phyloP scores from a whole-genome alignment of 2,113 vertebrate species.

The Phalacrocorax pelagicus region DNA sequence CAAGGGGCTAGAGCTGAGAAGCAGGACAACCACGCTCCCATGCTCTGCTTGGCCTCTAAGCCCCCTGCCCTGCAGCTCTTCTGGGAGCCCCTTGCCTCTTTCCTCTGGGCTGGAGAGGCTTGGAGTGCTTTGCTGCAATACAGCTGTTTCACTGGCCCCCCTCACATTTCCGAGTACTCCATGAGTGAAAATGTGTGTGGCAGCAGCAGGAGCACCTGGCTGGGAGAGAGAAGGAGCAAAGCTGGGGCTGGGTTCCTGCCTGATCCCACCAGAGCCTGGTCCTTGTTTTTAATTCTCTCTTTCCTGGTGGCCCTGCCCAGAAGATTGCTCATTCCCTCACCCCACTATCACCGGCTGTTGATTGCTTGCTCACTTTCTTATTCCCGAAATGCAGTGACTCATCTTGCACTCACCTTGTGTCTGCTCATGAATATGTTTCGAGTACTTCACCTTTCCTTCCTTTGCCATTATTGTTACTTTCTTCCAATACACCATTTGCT shows the following conservation, averaged over 20 bases:
- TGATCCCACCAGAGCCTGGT: fast-evolving
- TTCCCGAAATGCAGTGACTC: neutral
- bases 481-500: neutral
- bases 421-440: neutral
- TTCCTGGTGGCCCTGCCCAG: conserved; percentile 10
- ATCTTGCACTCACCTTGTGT: neutral
- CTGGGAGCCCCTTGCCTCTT: neutral
- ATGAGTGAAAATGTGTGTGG: fast-evolving
- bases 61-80: neutral
- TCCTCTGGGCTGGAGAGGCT: neutral
- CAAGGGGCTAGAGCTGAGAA: neutral
- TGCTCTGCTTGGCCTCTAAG: neutral
- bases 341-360: conserved; percentile 19
- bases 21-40: fast-evolving
- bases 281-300: neutral
- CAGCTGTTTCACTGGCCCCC: neutral
- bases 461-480: neutral
- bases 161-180: fast-evolving
- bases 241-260: neutral
- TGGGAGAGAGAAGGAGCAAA: neutral
- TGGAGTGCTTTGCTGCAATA: neutral
- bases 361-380: neutral
- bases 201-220: fast-evolving
- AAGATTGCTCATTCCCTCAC: neutral
- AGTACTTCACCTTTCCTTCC: neutral